Evolutionary conservation across 2,888 invertebrate genomes (phyloP).

Genomic region (Pyrrhia umbra): DNA sequence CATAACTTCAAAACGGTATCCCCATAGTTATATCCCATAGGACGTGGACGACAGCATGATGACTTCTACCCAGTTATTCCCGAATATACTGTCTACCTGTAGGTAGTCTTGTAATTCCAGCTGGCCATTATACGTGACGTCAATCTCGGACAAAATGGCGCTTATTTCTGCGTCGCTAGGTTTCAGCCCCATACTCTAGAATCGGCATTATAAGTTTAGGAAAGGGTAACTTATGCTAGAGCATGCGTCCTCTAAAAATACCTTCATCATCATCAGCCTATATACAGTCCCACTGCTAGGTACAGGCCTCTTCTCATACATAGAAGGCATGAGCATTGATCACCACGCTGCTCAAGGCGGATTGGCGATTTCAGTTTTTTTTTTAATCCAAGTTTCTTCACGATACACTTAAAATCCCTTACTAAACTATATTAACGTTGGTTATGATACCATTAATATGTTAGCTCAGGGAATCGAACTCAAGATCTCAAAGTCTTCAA

Average conservation of each 20-base stretch:
- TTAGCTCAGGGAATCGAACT: conserved; percentile 20
- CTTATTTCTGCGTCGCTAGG: conserved; percentile 93
- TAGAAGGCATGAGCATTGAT: too few species aligned
- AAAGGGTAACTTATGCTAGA: not conserved
- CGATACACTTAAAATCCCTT: too few species aligned
- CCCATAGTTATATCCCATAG: conserved; percentile 23
- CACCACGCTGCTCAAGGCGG: too few species aligned
- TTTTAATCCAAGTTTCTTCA: too few species aligned
- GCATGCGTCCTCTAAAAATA: too few species aligned
- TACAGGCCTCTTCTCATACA: too few species aligned
- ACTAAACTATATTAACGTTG: too few species aligned
- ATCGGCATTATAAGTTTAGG: conserved; percentile 57
- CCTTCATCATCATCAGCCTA: too few species aligned
- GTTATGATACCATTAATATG: not conserved
- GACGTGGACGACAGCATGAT: conserved; percentile 59
- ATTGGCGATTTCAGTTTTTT: too few species aligned
- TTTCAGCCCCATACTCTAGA: conserved; percentile 92
- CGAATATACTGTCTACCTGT: conserved; percentile 91
- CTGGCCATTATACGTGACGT: conserved; percentile 95
- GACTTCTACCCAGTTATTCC: conserved; percentile 60
- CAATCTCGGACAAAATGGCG: conserved; percentile 95
- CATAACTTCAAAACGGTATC: conserved; percentile 49
- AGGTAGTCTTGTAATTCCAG: conserved; percentile 96
- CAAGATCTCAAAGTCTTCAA: not conserved
- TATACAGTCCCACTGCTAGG: too few species aligned